These are phyloP conservation scores for Caenorhabditis brenneri DNA, from an alignment of 1,140 invertebrate genomes.

Conservation along the genomic window DNA sequence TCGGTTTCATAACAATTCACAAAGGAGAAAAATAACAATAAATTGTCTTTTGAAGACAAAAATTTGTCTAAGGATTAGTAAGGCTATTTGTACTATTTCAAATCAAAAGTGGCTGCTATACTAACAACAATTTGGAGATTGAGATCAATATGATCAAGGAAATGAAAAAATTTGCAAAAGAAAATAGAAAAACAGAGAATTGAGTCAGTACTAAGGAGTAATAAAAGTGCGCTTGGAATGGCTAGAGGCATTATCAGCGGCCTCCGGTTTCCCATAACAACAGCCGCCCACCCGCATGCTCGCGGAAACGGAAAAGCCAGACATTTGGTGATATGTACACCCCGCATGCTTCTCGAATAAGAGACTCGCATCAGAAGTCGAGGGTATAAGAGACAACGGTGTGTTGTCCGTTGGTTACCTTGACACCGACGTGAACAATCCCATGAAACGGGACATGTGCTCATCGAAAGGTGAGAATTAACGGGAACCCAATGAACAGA, in stretches of 20 bases:
- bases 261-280: constrained; percentile 30
- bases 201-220: not conserved
- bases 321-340: constrained; percentile 28
- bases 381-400: not conserved
- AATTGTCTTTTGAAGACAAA: not conserved
- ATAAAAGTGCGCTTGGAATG: not conserved
- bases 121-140: not conserved
- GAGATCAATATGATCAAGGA: not conserved
- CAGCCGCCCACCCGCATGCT: not conserved
- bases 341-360: not conserved
- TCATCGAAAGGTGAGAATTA: not conserved
- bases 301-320: constrained; percentile 7
- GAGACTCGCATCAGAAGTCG: constrained; percentile 5
- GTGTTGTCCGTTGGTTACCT: constrained; percentile 28
- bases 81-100: not conserved
- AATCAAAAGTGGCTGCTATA: not conserved
- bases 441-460: not conserved
- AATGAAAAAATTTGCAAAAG: not conserved
- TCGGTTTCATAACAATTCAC: not conserved
- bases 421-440: constrained; percentile 6
- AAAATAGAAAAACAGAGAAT: not conserved
- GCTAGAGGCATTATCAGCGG: not conserved
- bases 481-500: not conserved
- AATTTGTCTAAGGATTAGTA: not conserved
- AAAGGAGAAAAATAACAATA: not conserved